Conservation (phyloP, 2,113 vertebrate genomes). For the Erythrolamprus reginae region DNA sequence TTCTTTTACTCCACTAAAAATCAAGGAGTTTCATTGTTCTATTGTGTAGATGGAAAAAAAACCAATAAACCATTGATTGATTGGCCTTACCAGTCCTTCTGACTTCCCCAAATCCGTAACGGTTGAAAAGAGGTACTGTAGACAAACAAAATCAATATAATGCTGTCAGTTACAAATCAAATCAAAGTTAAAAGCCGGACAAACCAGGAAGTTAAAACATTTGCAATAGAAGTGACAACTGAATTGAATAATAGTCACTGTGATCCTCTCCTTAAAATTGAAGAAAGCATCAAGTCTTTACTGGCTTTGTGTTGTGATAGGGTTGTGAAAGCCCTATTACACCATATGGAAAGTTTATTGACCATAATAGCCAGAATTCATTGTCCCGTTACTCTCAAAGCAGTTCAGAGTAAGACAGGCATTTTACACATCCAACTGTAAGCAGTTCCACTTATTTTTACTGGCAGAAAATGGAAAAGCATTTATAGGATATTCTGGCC, state of each 20-base stretch:
- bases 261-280: background rate
- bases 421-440: background rate
- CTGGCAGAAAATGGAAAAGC: background rate
- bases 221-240: background rate
- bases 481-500: background rate
- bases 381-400: background rate
- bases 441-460: background rate
- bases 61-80: background rate
- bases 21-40: background rate
- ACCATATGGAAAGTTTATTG: background rate
- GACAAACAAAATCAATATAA: background rate
- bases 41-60: background rate
- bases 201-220: background rate
- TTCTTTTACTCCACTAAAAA: background rate
- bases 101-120: background rate
- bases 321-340: background rate
- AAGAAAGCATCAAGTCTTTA: background rate
- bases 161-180: background rate
- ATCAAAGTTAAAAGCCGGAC: background rate
- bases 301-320: background rate
- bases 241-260: background rate
- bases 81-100: background rate
- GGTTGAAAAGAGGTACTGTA: background rate
- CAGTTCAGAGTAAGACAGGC: background rate
- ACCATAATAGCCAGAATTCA: background rate